Base-by-base conservation (phyloP, 2,888 invertebrate species). In the Aspidapion aeneum region DNA sequence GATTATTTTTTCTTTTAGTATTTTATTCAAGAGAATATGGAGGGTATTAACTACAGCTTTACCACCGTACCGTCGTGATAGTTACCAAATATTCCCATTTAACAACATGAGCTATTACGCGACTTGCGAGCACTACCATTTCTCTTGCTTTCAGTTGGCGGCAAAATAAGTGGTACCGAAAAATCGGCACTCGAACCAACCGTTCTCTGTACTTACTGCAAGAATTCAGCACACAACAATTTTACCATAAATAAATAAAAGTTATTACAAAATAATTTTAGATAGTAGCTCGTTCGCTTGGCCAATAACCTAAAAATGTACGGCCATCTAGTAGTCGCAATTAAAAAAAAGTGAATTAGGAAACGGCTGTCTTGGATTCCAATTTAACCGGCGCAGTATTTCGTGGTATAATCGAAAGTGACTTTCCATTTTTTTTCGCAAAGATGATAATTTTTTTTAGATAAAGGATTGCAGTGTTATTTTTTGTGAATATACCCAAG, bases 141-240 rank as follows among this genome's bases (percentile, higher is more conserved):
- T 52, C 52, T 52, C 52, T 19, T 52, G 19, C 52, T 52, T 52
- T 52, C 52, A 18, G 52, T 52, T 52, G 18, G 17, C 52, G 52
- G 52, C n/a, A n/a, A n/a, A n/a, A n/a, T 52, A 19, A 52, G 52
- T 19, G 52, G 52, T 18, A 52, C 52, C 52, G 7, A 52, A 52
- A 52, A n/a, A n/a, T n/a, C n/a, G n/a, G n/a, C n/a, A n/a, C n/a
- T n/a, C n/a, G n/a, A n/a, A n/a, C n/a, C n/a, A n/a, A 35, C 35
- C 35, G 35, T 35, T 35, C 35, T 3, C 35, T 35, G 35, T 35
- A n/a, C n/a, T 35, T 3, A 35, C 5, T 35, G 12, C 35, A 35
- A 35, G 35, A 35, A 35, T 35, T 35, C 12, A 35, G 35, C 35
- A 35, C n/a, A n/a, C 35, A 35, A 35, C 5, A 35, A 35, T 35